These are phyloP conservation scores for Caenorhabditis sp. DNA, from an alignment of 2,888 invertebrate genomes.

Conservation along the genomic window DNA sequence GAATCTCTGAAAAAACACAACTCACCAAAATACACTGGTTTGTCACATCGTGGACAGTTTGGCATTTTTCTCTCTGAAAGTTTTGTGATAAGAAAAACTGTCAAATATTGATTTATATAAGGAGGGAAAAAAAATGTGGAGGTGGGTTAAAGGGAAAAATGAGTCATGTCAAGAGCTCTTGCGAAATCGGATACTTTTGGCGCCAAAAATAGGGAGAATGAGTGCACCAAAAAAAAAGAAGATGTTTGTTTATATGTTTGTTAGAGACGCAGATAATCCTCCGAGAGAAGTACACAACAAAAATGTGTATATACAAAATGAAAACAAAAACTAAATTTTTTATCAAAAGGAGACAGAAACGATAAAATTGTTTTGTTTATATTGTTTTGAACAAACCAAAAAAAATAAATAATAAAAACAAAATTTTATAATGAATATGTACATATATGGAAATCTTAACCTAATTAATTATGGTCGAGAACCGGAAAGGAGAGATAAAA, in stretches of 20 bases:
- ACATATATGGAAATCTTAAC: not conserved
- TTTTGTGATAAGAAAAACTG: not conserved
- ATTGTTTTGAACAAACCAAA: not conserved
- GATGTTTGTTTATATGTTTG: not conserved
- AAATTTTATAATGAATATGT: not conserved
- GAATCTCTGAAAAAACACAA: not conserved
- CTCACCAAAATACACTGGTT: slow-evolving; percentile 70
- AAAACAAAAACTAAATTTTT: too few species aligned
- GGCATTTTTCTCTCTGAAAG: slow-evolving; percentile 50
- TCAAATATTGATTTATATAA: not conserved
- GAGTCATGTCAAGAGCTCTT: not conserved
- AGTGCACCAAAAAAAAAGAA: not conserved
- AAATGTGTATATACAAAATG: too few species aligned
- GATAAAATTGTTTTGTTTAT: not conserved
- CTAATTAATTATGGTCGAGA: not conserved
- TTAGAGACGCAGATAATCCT: too few species aligned
- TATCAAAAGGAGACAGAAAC: too few species aligned
- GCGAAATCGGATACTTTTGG: not conserved
- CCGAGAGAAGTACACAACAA: too few species aligned
- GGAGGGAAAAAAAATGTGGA: not conserved
- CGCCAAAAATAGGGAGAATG: too few species aligned
- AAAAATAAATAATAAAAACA: not conserved
- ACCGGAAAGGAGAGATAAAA: not conserved
- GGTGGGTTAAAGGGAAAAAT: not conserved
- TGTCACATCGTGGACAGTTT: slow-evolving; percentile 66